Base-by-base conservation (phyloP, 2,888 invertebrate genomes). In the Macropis europaea region DNA sequence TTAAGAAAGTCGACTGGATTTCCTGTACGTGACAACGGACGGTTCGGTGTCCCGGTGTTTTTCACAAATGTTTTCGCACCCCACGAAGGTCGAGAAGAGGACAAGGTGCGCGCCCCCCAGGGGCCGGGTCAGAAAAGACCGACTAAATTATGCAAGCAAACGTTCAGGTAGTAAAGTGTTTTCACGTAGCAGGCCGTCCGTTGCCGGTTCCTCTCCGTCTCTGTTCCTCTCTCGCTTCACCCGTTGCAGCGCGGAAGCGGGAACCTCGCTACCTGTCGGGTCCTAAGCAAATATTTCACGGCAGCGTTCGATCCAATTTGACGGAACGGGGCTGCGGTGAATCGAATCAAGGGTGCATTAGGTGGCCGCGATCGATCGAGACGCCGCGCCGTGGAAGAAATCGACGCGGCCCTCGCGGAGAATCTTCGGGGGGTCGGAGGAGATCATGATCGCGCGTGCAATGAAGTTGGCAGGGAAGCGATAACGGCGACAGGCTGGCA, bases 251-350 rank as follows among this genome's bases (percentile, higher is more conserved):
- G 24, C 15, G 34, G 60, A 43, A 63, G 57, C 50, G 57, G 36
- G 42, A 48, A 60, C 56, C 69, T 40, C 50, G 54, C 67, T 71
- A 69, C 77, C 76, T 73, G 74, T 72, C 76, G 56, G 60, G 73
- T 83, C 84, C 83, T 83, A 82, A 86, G 80, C 83, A 86, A 87
- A 87, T 85, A 86, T 85, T 87, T 86, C 84, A 79, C 82, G 73
- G 80, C 56, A 47, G 73, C 79, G 77, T 84, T 80, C 84, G 81
- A 85, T 86, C 77, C 82, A 85, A 85, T 86, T 87, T 82, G 85
- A 83, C 80, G 77, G 81, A 80, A 85, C 80, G 80, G 76, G 61
- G 78, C 69, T 77, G 79, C 73, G 76, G 69, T 70, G 82, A 85
- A 86, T 87, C 80, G 80, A 87, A 86, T 87, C 84, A 85, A 83